These are phyloP conservation scores for Patella caerulea DNA, from an alignment of 2,888 invertebrate species.

Conservation along the genomic window DNA sequence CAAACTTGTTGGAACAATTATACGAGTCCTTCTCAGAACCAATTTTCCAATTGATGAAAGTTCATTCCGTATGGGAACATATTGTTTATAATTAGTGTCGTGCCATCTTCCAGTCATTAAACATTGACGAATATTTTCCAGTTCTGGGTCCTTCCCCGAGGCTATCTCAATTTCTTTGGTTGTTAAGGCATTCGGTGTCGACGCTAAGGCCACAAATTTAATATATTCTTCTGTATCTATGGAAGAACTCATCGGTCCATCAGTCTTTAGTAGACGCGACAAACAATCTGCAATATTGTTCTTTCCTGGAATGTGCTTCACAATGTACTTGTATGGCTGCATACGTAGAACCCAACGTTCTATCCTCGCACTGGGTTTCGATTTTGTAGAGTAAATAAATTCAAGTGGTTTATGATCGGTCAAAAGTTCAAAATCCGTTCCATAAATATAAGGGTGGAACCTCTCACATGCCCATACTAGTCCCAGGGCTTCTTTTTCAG, in stretches of 20 bases:
- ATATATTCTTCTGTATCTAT: not conserved
- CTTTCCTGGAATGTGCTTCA: too few relatives aligned
- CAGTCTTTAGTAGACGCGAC: not conserved
- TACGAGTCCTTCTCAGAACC: not conserved
- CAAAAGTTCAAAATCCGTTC: too few relatives aligned
- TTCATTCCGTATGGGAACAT: slow-evolving; percentile 1
- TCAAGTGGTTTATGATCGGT: too few relatives aligned
- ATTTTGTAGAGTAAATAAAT: too few relatives aligned
- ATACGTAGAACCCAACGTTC: too few relatives aligned
- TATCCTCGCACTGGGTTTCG: too few relatives aligned
- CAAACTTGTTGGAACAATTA: not conserved
- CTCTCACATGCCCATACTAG: slow-evolving; percentile 9
- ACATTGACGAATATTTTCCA: slow-evolving; percentile 11
- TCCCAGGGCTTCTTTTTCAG: slow-evolving; percentile 38
- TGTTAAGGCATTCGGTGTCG: slow-evolving; percentile 16
- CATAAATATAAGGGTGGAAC: too few relatives aligned
- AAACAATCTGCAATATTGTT: too few relatives aligned
- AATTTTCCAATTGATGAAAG: slow-evolving; percentile 4
- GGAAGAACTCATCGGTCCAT: not conserved
- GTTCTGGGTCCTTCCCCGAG: not conserved
- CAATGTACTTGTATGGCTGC: too few relatives aligned
- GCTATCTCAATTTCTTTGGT: not conserved
- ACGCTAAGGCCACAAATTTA: not conserved
- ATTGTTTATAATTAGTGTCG: not conserved
- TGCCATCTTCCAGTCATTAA: not conserved